Conservation (phyloP, 1,140 invertebrate species). For the Adoxophyes honmai region DNA sequence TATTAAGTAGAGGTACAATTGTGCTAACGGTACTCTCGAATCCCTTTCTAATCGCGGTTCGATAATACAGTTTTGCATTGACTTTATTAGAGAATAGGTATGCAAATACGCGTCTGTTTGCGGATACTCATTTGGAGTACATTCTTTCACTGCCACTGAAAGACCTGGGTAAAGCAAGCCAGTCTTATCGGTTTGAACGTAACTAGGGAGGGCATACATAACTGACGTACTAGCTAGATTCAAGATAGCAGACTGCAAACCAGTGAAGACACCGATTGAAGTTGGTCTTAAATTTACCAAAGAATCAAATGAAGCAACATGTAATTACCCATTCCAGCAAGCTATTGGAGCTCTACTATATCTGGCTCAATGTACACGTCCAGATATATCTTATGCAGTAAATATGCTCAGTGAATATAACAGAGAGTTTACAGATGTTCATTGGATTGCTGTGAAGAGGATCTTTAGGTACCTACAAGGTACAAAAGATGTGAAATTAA, state of each 20-base stretch:
- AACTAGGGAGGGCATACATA: conserved; percentile 25
- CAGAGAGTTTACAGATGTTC: conserved; percentile 21
- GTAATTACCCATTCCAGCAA: conserved; percentile 29
- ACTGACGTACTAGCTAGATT: conserved; percentile 25
- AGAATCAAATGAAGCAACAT: conserved; percentile 13
- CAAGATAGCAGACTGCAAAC: conserved; percentile 29
- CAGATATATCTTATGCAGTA: conserved; percentile 35
- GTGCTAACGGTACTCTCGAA: too few species aligned
- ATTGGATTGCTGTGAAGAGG: conserved; percentile 34
- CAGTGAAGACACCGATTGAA: conserved; percentile 31
- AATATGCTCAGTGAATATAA: conserved; percentile 32
- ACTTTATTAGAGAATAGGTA: too few species aligned
- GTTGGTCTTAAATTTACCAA: conserved; percentile 24
- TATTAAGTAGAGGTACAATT: too few species aligned
- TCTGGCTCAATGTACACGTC: conserved; percentile 30
- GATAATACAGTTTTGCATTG: too few species aligned
- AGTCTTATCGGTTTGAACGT: conserved; percentile 30
- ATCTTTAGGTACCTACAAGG: conserved; percentile 30
- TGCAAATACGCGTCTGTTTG: too few species aligned
- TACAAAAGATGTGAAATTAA: conserved; percentile 23
- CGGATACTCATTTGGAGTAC: too few species aligned
- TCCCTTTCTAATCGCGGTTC: too few species aligned
- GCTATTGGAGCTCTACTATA: conserved; percentile 33
- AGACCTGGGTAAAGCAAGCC: too few species aligned
- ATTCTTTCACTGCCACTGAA: too few species aligned